These are phyloP conservation scores for Copidosoma aretas DNA, from an alignment of 2,888 invertebrate genomes.

Conservation along the genomic window DNA sequence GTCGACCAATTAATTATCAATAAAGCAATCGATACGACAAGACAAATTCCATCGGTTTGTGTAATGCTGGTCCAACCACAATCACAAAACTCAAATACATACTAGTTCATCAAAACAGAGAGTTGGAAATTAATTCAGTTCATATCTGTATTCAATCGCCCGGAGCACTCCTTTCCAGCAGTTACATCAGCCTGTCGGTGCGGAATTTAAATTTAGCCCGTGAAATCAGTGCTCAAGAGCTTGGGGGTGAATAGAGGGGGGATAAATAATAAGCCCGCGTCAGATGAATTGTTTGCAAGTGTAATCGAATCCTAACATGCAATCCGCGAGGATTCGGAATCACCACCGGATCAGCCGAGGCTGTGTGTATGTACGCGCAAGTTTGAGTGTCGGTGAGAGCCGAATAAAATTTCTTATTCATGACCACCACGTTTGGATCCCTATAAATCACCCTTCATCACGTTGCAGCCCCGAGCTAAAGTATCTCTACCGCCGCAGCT, in stretches of 20 bases:
- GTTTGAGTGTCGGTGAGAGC: conserved; percentile 20
- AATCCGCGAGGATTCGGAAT: conserved; percentile 23
- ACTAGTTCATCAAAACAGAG: too few relatives aligned
- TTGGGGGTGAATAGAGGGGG: not conserved
- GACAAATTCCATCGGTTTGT: too few relatives aligned
- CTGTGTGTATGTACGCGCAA: conserved; percentile 21
- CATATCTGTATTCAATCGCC: not conserved
- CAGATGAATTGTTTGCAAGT: conserved; percentile 39
- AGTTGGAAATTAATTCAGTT: not conserved
- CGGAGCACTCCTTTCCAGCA: conserved; percentile 8
- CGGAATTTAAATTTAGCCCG: conserved; percentile 26
- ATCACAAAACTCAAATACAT: too few relatives aligned
- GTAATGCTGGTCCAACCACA: too few relatives aligned
- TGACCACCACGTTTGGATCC: conserved; percentile 39
- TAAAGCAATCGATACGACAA: too few relatives aligned
- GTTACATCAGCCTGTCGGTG: conserved; percentile 11
- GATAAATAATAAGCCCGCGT: conserved; percentile 32
- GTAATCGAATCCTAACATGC: conserved; percentile 36
- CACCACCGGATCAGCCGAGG: conserved; percentile 15
- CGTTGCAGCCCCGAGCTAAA: conserved; percentile 43
- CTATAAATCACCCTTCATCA: conserved; percentile 44
- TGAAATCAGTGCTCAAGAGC: conserved; percentile 4
- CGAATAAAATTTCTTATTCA: conserved; percentile 44
- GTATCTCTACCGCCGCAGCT: conserved; percentile 43
- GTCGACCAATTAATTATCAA: too few relatives aligned